Evolutionary conservation across 2,888 invertebrate genomes (phyloP), one percentile per base, ranked within the genome.

Genomic region (Phortica magna): DNA sequence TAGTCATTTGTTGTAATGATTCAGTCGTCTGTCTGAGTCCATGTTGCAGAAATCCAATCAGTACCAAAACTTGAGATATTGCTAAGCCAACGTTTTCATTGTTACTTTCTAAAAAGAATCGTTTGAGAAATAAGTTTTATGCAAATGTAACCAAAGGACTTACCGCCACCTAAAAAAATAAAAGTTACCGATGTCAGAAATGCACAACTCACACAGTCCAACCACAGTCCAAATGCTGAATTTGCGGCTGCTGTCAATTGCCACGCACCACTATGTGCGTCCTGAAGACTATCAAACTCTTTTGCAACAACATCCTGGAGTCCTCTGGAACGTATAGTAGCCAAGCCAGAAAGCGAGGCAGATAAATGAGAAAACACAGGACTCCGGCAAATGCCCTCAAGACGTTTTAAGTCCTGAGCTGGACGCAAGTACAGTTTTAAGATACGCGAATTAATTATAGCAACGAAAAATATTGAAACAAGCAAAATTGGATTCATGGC

Each of bases 351-450:
- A 7, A 98, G 92, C 0, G 97, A 95, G 0, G 97, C 95, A n/a
- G 96, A 95, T 82, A 98, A 94, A 90, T 98, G 97, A 0, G 97
- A 96, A 91, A 98, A 98, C 0, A 98, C 96, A 0, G 98, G 98
- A 92, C 98, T 97, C 79, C 96, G 94, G 76, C 95, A 94, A 77
- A 95, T 95, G 83, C 95, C 95, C 89, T 95, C 95, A 79, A 95
- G 91, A 70, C 95, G 93, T 89, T 95, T 97, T 0, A 97, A 93
- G 88, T 95, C 95, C 83, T 96, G 94, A 0, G 96, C 95, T 0
- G 96, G 95, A 14, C 93, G 93, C 65, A 97, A 90, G 89, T 96
- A 97, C 88, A 95, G 94, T 79, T 92, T 93, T 31, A 97, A 90
- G 53, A 96, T 90, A 19, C 94, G 88, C 75, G 94, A 90, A 88